Percentiles rank a stretch among this genome's conserved stretches.
These are phyloP conservation scores for Microcebus griseorufus DNA, from an alignment of 2,113 vertebrate species.

Conservation along the genomic window DNA sequence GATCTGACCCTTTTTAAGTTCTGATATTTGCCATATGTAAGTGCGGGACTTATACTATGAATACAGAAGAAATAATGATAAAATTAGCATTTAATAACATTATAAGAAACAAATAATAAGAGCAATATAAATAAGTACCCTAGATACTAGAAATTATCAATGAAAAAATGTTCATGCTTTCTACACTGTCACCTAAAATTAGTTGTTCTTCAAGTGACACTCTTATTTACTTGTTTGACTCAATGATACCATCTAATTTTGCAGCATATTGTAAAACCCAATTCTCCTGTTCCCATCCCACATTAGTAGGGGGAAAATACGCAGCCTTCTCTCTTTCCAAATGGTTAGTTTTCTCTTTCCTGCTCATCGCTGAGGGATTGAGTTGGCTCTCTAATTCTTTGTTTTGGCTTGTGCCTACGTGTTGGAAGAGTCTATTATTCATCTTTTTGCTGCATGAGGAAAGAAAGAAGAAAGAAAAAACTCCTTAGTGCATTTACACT, in stretches of 20 bases:
- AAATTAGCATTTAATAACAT: background rate
- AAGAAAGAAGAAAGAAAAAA: background rate
- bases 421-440: background rate
- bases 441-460: background rate
- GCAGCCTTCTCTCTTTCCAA: background rate
- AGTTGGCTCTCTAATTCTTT: background rate
- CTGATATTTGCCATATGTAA: background rate
- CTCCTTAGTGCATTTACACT: background rate
- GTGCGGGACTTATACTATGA: background rate
- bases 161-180: constrained; percentile 56
- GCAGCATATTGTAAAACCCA: background rate
- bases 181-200: constrained; percentile 68
- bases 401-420: background rate
- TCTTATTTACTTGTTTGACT: constrained; percentile 65
- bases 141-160: background rate
- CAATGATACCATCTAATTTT: constrained; percentile 30
- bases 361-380: background rate
- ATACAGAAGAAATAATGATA: background rate
- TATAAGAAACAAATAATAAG: background rate
- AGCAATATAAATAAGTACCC: background rate
- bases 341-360: background rate
- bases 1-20: background rate
- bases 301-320: background rate
- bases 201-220: constrained; percentile 26
- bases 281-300: background rate